Evolutionary conservation across 2,113 vertebrate genomes (phyloP).

Genomic region (Oxyura jamaicensis): DNA sequence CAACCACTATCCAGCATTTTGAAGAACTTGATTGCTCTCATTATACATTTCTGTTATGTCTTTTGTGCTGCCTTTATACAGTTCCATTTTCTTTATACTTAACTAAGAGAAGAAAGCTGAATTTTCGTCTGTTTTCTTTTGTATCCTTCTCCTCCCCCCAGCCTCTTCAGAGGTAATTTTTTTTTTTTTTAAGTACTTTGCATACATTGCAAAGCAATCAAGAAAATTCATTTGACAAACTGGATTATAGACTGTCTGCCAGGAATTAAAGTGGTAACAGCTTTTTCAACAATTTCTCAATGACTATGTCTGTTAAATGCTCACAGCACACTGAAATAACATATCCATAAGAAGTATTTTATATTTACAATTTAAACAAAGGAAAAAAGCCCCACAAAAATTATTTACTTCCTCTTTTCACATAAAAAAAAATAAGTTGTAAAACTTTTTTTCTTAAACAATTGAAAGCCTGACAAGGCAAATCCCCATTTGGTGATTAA

Average conservation of each 20-base stretch:
- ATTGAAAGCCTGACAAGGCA: background rate
- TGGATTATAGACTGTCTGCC: slow-evolving; percentile 51
- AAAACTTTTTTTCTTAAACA: background rate
- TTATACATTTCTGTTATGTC: background rate
- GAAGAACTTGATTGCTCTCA: slow-evolving; percentile 14
- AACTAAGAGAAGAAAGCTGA: background rate
- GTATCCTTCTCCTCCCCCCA: background rate
- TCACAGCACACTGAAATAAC: background rate
- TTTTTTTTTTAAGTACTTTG: slow-evolving; percentile 56
- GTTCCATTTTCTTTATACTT: background rate
- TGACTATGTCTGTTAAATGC: slow-evolving; percentile 17
- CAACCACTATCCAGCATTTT: background rate
- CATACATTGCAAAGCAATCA: slow-evolving; percentile 66
- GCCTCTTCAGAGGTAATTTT: slow-evolving; percentile 59
- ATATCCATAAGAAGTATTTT: background rate
- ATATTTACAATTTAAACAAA: background rate
- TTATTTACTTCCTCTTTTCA: background rate
- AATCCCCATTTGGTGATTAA: background rate
- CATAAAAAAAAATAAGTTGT: background rate
- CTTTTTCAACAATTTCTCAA: slow-evolving; percentile 3
- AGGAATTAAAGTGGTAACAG: slow-evolving; percentile 36
- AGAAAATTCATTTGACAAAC: slow-evolving; percentile 72
- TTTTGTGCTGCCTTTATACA: background rate
- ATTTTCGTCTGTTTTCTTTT: slow-evolving; percentile 33
- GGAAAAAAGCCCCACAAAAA: background rate